Evolutionary conservation across 2,888 invertebrate species (phyloP).

Genomic region (Ornithoptera alexandrae): DNA sequence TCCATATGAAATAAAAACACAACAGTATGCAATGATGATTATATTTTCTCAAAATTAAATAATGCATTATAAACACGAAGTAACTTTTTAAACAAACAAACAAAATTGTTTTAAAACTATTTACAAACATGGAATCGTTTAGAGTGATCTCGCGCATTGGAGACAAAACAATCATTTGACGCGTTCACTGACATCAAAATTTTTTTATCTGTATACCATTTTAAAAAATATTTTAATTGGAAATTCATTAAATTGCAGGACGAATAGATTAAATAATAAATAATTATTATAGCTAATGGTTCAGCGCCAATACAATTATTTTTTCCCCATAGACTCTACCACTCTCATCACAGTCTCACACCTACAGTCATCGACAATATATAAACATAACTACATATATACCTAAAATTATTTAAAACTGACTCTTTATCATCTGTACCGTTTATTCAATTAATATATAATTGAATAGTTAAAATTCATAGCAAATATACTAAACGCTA

Average conservation of each 20-base stretch:
- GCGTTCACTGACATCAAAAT: not conserved
- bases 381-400: slow-evolving; percentile 14
- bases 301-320: slow-evolving; percentile 6
- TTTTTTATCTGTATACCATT: not conserved
- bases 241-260: not conserved
- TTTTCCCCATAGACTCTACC: slow-evolving; percentile 6
- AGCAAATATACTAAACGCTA: not conserved
- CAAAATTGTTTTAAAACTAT: slow-evolving; percentile 59
- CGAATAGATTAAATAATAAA: not conserved
- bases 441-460: no score
- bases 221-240: not conserved
- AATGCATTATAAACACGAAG: slow-evolving; percentile 67
- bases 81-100: slow-evolving; percentile 53
- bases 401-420: slow-evolving; percentile 25
- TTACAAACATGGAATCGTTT: slow-evolving; percentile 57
- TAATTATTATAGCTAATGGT: not conserved
- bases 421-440: not conserved
- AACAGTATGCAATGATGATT: slow-evolving; percentile 75
- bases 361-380: slow-evolving; percentile 21
- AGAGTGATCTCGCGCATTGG: slow-evolving; percentile 36
- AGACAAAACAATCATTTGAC: slow-evolving; percentile 30
- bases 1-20: slow-evolving; percentile 46
- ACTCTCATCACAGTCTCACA: slow-evolving; percentile 25
- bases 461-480: not conserved
- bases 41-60: slow-evolving; percentile 74